Evolutionary conservation across 2,888 invertebrate genomes (phyloP), one percentile per base, ranked within the genome.

Genomic region (Tachystola acroxantha): DNA sequence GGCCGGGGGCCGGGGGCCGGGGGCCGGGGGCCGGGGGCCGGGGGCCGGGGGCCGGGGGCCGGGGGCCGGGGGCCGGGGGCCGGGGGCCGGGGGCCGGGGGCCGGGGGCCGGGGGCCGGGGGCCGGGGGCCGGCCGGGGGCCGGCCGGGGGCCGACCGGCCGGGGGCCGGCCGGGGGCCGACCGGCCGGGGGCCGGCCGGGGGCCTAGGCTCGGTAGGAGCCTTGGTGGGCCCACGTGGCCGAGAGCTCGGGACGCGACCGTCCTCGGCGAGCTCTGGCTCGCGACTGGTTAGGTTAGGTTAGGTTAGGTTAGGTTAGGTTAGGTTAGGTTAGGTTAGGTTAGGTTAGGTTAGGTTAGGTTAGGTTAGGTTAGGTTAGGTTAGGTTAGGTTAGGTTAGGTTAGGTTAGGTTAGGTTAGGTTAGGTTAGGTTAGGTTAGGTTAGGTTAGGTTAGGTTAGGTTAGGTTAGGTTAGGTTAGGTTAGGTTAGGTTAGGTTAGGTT

Each of bases 401-500:
- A 39, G 40, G 45, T 42, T 42, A 39, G 44, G 41, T 39, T 39
- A 40, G 42, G 43, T 35, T 37, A 36, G 42, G 46, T 42, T 40
- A 40, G 46, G 40, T 40, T 39, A 40, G 42, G 42, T 40, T 41
- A 40, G 42, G 40, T 39, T 39, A 40, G 41, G 36, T 41, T 37
- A 42, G 40, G 42, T 38, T 45, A 46, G 49, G 49, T 46, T 46
- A 43, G 46, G 47, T 48, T 45, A 44, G 46, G 48, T 47, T 47
- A 45, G 44, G 48, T 47, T 47, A 47, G 51, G 47, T 47, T 46
- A 51, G 49, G 52, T 48, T 49, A 46, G 46, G 49, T 48, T 49
- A 48, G 49, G 49, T 48, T 48, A 48, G 48, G 51, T 44, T 46
- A 47, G 46, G 47, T 44, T 46, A 46, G 45, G 46, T 44, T 45